These are phyloP conservation scores for Polypedilum pembai DNA, from an alignment of 1,140 invertebrate genomes.

Conservation along the genomic window DNA sequence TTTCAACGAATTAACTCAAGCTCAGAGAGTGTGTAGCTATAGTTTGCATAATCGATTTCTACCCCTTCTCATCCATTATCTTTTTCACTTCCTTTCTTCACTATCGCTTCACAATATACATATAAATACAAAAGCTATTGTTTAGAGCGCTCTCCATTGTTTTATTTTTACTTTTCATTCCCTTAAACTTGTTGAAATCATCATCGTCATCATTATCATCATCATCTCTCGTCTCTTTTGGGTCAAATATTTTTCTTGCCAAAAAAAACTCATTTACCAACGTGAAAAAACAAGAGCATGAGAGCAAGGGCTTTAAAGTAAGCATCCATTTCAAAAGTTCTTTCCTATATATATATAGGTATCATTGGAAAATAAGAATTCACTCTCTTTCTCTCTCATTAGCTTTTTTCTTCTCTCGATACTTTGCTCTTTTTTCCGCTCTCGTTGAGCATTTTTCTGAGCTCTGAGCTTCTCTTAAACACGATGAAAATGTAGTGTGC, in stretches of 20 bases:
- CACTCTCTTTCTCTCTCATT: neutral
- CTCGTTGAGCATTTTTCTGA: neutral
- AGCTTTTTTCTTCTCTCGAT: neutral
- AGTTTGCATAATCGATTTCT: slow-evolving; percentile 4
- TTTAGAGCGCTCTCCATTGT: too few species aligned
- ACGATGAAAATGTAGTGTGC: neutral
- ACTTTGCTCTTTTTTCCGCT: neutral
- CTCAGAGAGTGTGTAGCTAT: neutral
- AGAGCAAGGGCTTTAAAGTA: too few species aligned
- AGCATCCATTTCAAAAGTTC: too few species aligned
- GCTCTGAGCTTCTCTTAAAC: neutral
- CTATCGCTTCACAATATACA: neutral
- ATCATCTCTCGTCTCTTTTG: too few species aligned
- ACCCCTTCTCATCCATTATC: neutral
- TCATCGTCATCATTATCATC: too few species aligned
- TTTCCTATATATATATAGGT: too few species aligned
- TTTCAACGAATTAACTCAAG: neutral
- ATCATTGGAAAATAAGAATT: neutral
- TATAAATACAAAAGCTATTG: too few species aligned
- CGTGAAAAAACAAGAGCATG: too few species aligned
- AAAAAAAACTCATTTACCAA: too few species aligned
- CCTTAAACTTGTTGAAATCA: too few species aligned
- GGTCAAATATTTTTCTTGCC: too few species aligned
- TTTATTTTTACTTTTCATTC: too few species aligned
- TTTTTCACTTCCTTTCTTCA: neutral